Conservation (phyloP, 2,888 invertebrate species). For the Ormyrus labotus region DNA sequence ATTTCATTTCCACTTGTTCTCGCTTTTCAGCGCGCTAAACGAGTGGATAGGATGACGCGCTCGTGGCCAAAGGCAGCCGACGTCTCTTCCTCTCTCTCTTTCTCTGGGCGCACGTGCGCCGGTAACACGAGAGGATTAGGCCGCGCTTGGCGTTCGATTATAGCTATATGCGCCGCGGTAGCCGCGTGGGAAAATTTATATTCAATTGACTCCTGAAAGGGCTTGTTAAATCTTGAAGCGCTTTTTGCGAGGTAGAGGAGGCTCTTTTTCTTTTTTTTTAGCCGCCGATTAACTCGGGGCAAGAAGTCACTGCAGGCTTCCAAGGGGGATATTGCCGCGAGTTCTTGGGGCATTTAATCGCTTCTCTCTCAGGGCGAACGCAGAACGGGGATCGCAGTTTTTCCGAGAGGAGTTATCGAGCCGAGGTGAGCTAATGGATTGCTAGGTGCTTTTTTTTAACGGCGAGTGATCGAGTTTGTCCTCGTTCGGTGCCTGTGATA, state of each 20-base stretch:
- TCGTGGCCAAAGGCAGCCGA: too few species aligned
- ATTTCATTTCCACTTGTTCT: constrained; percentile 54
- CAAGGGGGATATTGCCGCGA: not conserved
- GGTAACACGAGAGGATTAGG: not conserved
- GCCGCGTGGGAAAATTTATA: constrained; percentile 56
- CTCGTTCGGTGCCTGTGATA: not conserved
- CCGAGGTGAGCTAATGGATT: constrained; percentile 27
- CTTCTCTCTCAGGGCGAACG: not conserved
- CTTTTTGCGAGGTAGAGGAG: constrained; percentile 29
- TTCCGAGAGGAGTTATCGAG: not conserved
- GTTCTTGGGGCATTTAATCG: constrained; percentile 30
- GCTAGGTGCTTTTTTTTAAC: not conserved
- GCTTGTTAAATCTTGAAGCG: constrained; percentile 47
- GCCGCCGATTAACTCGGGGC: constrained; percentile 32
- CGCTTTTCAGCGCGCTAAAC: not conserved
- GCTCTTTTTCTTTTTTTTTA: not conserved
- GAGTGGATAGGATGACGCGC: too few species aligned
- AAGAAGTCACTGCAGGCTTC: constrained; percentile 20
- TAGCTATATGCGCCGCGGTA: constrained; percentile 3
- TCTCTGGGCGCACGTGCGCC: not conserved
- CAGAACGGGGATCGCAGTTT: too few species aligned
- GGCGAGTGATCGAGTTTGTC: not conserved
- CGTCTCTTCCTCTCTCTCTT: too few species aligned
- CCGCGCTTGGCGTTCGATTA: constrained; percentile 13
- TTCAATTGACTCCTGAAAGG: constrained; percentile 52